These are phyloP conservation scores for Phyllotreta striolata DNA, from an alignment of 2,888 invertebrate genomes.

Conservation along the genomic window DNA sequence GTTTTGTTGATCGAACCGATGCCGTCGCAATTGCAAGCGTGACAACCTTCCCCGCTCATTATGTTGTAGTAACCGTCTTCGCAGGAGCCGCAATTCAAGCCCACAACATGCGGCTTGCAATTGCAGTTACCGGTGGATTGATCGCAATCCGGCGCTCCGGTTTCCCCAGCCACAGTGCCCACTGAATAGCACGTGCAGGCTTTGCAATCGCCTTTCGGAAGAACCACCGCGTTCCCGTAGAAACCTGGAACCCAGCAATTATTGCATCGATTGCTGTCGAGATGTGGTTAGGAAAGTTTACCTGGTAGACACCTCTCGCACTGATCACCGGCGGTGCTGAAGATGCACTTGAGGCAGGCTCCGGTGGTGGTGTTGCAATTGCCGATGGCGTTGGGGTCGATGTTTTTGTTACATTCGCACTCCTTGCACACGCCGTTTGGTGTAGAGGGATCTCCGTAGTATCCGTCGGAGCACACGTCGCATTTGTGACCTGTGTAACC, in stretches of 20 bases:
- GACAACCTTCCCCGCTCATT: constrained; percentile 86
- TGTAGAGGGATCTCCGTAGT: constrained; percentile 63
- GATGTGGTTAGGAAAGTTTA: constrained; percentile 48
- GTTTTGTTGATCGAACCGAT: constrained; percentile 86
- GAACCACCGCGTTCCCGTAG: constrained; percentile 92
- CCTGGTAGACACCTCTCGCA: constrained; percentile 94
- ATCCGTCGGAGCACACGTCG: constrained; percentile 96
- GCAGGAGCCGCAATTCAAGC: constrained; percentile 84
- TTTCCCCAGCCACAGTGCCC: constrained; percentile 80
- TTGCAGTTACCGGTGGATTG: constrained; percentile 82
- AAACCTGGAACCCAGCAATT: constrained; percentile 67
- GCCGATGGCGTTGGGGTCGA: constrained; percentile 93
- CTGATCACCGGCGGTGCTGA: constrained; percentile 89
- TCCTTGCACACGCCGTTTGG: constrained; percentile 73
- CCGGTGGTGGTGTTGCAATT: constrained; percentile 97
- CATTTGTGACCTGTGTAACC: constrained; percentile 92
- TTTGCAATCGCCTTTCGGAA: constrained; percentile 90
- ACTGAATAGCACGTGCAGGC: constrained; percentile 87
- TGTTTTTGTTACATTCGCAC: constrained; percentile 94
- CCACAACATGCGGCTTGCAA: constrained; percentile 83
- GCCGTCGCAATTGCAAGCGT: constrained; percentile 86
- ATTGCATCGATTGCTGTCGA: constrained; percentile 14
- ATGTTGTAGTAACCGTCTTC: constrained; percentile 87
- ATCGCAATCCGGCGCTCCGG: constrained; percentile 79
- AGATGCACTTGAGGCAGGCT: constrained; percentile 95